phyloP scores from a whole-genome alignment of 2,888 invertebrate species.

The Herminia tarsipennalis region DNA sequence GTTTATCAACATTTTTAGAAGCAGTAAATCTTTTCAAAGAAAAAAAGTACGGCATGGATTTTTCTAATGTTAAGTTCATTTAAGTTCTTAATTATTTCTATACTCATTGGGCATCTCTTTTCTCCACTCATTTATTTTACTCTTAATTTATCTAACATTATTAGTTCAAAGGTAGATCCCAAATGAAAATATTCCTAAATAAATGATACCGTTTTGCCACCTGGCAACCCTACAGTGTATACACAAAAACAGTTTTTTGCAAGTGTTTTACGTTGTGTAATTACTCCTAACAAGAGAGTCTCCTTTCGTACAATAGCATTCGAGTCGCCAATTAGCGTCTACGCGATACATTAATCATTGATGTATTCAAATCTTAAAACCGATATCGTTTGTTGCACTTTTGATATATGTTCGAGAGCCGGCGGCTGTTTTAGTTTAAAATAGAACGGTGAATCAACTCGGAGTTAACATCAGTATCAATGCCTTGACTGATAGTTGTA shows the following conservation, averaged over 20 bases:
- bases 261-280: constrained; percentile 39
- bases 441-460: constrained; percentile 23
- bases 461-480: constrained; percentile 24
- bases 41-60: no score
- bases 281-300: constrained; percentile 47
- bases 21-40: no score
- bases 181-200: no score
- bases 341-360: constrained; percentile 63
- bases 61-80: no score
- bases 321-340: constrained; percentile 52
- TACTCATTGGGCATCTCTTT: no score
- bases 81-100: no score
- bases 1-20: no score
- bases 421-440: constrained; percentile 25
- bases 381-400: constrained; percentile 37
- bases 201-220: background rate
- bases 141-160: no score
- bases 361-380: constrained; percentile 36
- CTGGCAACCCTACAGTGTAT: constrained; percentile 1
- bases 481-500: constrained; percentile 22
- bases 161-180: no score
- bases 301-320: constrained; percentile 35
- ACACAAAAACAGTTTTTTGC: constrained; percentile 35
- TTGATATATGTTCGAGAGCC: constrained; percentile 44
- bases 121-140: no score